These are phyloP conservation scores for Palloptera scutellata DNA, from an alignment of 2,888 invertebrate genomes.

Conservation along the genomic window DNA sequence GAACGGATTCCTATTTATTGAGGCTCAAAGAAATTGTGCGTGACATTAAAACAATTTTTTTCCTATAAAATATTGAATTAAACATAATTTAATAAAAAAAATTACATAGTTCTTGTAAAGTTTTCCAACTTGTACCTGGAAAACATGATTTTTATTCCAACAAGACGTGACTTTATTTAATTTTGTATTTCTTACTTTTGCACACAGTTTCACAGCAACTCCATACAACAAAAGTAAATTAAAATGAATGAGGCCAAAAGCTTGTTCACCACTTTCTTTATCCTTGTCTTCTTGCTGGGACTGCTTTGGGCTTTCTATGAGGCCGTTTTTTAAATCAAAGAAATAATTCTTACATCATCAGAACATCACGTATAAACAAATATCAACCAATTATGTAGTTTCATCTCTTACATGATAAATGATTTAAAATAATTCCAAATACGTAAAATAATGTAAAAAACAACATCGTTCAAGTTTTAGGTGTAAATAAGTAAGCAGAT, in stretches of 20 bases:
- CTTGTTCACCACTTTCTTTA: constrained; percentile 76
- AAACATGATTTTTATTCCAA: constrained; percentile 15
- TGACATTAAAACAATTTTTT: constrained; percentile 4
- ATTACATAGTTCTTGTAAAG: too few species aligned
- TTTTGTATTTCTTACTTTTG: constrained; percentile 30
- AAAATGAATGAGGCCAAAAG: constrained; percentile 71
- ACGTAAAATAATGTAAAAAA: not conserved
- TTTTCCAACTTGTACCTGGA: not conserved
- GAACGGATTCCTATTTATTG: constrained; percentile 51
- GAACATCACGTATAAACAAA: too few species aligned
- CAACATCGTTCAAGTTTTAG: not conserved
- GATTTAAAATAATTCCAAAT: not conserved
- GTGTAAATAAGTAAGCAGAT: too few species aligned
- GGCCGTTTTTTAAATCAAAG: constrained; percentile 61
- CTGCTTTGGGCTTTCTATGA: constrained; percentile 76
- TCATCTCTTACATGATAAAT: not conserved
- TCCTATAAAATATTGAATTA: not conserved
- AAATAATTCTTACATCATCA: too few species aligned
- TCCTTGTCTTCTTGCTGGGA: constrained; percentile 73
- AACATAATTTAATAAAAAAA: not conserved
- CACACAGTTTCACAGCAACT: constrained; percentile 37
- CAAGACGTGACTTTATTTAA: constrained; percentile 26
- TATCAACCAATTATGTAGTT: not conserved
- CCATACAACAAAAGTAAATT: constrained; percentile 37
- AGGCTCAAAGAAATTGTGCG: constrained; percentile 17